These are phyloP conservation scores for Dicrostonyx torquatus DNA, from an alignment of 2,797 vertebrate genomes.

Conservation along the genomic window DNA sequence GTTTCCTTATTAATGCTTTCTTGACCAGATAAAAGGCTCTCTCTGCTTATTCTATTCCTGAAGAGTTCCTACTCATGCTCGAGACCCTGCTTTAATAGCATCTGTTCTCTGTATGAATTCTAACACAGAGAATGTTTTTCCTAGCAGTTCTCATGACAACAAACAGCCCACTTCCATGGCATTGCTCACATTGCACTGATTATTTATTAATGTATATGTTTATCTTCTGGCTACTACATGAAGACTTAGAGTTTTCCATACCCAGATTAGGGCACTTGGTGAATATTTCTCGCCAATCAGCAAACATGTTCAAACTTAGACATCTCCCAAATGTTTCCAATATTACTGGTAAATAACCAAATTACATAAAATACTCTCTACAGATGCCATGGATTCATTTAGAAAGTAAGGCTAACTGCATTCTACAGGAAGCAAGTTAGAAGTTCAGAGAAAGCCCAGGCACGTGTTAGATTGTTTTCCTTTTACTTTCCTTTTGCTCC, in stretches of 20 bases:
- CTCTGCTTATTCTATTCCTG: not conserved
- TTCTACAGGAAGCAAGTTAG: not conserved
- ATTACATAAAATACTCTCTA: not conserved
- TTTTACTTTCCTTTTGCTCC: not conserved
- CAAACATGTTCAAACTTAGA: not conserved
- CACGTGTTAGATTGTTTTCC: not conserved
- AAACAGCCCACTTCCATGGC: not conserved
- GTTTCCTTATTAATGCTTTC: not conserved
- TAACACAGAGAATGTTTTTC: not conserved
- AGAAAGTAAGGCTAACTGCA: not conserved
- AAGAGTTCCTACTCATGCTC: not conserved
- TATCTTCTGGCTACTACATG: not conserved
- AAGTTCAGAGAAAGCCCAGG: not conserved
- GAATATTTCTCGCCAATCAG: conserved; percentile 23
- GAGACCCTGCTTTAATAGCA: not conserved
- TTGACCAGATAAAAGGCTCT: not conserved
- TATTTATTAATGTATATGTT: not conserved
- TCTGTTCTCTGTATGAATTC: not conserved
- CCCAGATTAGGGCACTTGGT: not conserved
- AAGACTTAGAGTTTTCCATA: not conserved
- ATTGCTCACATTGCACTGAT: not conserved
- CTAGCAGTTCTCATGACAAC: not conserved
- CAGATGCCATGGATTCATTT: not conserved
- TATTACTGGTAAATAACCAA: not conserved
- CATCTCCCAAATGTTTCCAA: not conserved